Evolutionary conservation across 2,888 invertebrate genomes (phyloP), one percentile per base, ranked within the genome.

Genomic region (Aphidoletes aphidimyza): DNA sequence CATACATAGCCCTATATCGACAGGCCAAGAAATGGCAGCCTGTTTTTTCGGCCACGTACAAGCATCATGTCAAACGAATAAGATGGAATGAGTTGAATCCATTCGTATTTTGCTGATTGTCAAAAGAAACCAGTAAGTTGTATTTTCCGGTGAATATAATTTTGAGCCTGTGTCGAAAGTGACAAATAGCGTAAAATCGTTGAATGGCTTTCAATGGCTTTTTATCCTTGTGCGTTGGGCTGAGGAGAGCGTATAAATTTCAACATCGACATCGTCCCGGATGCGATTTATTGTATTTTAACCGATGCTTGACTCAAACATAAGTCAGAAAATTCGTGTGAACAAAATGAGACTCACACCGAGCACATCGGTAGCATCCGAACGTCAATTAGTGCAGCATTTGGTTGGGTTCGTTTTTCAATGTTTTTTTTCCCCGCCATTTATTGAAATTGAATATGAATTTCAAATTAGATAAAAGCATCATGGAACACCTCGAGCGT

Each of bases 361-460:
- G 30, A 69, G 34, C 69, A 30, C 30, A 26, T 69, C n/a, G 22
- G 34, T 1, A 14, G 34, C 34, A 69, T 30, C 69, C 30, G 30
- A 69, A 34, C 14, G 69, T 69, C 34, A 69, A 69, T 69, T 69
- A 69, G 34, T 34, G 17, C 11, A 17, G 69, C 34, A 69, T 69
- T 69, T 69, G 69, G 69, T 17, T 19, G 8, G 11, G 47, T 47
- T 47, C 17, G 9, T 3, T 26, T 2, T 69, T 30, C 69, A 14
- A 69, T 34, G 26, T 69, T 34, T 69, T 69, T 8, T n/a, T 30
- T 42, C 8, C 42, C 14, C 42, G 42, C n/a, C 69, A 69, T 54
- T 26, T 6, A 19, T 54, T 69, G 30, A 69, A 69, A 69, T 30
- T 69, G 19, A 69, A 69, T 69, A 69, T 69, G 69, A 69, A 69